phyloP scores from a whole-genome alignment of 1,140 invertebrate species.

The Papilio helenus region DNA sequence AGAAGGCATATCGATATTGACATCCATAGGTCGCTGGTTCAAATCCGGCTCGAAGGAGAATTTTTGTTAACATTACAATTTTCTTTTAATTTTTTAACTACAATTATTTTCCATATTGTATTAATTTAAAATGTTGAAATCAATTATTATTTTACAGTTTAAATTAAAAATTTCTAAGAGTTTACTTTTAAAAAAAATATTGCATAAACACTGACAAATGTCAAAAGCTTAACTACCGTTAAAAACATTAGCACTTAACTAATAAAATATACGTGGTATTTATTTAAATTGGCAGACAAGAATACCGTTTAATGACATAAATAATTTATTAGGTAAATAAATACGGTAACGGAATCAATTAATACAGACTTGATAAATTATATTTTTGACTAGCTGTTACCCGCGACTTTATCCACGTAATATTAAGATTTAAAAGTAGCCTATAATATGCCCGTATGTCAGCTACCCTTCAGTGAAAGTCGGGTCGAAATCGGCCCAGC shows the following conservation, averaged over 20 bases:
- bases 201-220: conserved; percentile 58
- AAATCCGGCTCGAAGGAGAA: conserved; percentile 67
- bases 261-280: background rate
- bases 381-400: no score
- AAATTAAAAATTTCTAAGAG: no score
- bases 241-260: conserved; percentile 19
- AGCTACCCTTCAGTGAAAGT: no score
- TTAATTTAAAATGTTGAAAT: no score
- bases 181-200: background rate
- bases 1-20: conserved; percentile 42
- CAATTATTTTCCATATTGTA: background rate
- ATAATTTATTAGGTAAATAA: conserved; percentile 14
- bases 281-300: background rate
- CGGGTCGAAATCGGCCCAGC: no score
- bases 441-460: no score
- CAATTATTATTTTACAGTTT: no score
- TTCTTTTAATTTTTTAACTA: background rate
- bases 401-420: no score
- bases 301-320: conserved; percentile 22
- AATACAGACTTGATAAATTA: conserved; percentile 18
- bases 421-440: no score
- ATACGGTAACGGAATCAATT: background rate
- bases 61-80: background rate
- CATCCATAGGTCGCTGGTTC: conserved; percentile 54
- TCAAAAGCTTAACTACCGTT: conserved; percentile 83